Conservation (phyloP, 2,113 vertebrate species). For the Aix galericulata region DNA sequence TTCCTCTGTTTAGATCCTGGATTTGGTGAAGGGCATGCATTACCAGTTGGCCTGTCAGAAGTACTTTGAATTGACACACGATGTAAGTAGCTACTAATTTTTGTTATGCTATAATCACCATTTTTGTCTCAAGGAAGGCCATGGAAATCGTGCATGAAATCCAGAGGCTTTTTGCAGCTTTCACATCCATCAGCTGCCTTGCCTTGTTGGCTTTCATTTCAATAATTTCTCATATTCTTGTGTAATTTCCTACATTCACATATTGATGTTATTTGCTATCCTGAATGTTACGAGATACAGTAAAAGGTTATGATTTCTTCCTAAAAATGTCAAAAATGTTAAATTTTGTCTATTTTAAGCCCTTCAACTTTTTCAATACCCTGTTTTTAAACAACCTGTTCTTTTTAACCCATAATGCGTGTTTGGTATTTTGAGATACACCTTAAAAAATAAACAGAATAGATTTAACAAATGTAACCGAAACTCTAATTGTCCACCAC, state of each 20-base stretch:
- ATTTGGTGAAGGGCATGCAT: slow-evolving; percentile 96
- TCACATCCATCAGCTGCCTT: slow-evolving; percentile 61
- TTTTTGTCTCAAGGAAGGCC: slow-evolving; percentile 43
- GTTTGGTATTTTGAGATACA: neutral
- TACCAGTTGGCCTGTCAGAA: slow-evolving; percentile 98
- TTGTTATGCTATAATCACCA: neutral
- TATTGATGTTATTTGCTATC: neutral
- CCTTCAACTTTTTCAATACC: neutral
- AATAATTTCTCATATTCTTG: slow-evolving; percentile 7
- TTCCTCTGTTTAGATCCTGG: slow-evolving; percentile 84
- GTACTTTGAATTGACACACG: slow-evolving; percentile 94
- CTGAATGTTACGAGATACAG: neutral
- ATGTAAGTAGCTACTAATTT: slow-evolving; percentile 83
- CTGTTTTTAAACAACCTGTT: neutral
- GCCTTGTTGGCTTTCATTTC: slow-evolving; percentile 55
- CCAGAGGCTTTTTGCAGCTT: slow-evolving; percentile 32
- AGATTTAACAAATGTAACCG: neutral
- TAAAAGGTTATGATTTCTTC: neutral
- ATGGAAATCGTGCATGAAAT: slow-evolving; percentile 33
- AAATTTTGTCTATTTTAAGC: neutral
- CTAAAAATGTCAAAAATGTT: neutral
- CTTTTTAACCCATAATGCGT: neutral
- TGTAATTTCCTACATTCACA: neutral
- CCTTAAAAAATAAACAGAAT: neutral
- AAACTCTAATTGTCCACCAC: neutral